phyloP scores from a whole-genome alignment of 30 jellyfish, hydroid and myxozoan species.

The Aurelia sp. region DNA sequence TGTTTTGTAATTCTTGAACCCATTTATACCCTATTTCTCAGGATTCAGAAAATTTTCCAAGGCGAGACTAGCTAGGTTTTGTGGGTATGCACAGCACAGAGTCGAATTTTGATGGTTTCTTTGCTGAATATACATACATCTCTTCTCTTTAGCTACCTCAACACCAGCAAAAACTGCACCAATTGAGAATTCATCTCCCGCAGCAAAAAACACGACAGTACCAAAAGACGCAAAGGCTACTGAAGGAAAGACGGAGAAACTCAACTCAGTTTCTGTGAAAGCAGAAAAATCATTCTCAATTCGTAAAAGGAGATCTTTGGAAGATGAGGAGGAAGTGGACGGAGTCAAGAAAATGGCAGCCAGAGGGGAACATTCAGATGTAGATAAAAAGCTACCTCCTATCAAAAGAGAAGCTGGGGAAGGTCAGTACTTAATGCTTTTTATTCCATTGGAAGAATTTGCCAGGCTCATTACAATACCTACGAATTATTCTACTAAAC shows the following conservation, averaged over 20 bases:
- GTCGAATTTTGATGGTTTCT: too few species aligned
- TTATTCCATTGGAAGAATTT: not conserved
- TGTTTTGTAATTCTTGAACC: too few species aligned
- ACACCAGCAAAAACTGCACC: slow-evolving; percentile 1
- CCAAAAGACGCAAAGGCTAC: slow-evolving; percentile 14
- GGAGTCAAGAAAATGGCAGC: slow-evolving; percentile 84
- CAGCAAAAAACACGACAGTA: not conserved
- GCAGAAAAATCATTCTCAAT: slow-evolving; percentile 50
- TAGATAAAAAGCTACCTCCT: slow-evolving; percentile 11
- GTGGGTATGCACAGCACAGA: too few species aligned
- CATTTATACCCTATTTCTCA: too few species aligned
- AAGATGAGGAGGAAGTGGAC: slow-evolving; percentile 53
- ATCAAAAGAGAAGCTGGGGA: slow-evolving; percentile 34
- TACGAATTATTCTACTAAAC: too few species aligned
- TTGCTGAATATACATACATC: too few species aligned
- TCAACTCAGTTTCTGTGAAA: slow-evolving; percentile 28
- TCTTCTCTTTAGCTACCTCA: slow-evolving; percentile 2
- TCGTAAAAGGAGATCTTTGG: slow-evolving; percentile 62
- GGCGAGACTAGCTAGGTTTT: too few species aligned
- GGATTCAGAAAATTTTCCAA: too few species aligned
- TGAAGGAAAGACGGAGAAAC: not conserved
- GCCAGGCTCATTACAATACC: too few species aligned
- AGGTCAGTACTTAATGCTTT: not conserved
- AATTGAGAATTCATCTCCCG: not conserved
- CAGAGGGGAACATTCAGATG: slow-evolving; percentile 41